These are phyloP conservation scores for Goniozus legneri DNA, from an alignment of 1,140 invertebrate genomes.

Conservation along the genomic window DNA sequence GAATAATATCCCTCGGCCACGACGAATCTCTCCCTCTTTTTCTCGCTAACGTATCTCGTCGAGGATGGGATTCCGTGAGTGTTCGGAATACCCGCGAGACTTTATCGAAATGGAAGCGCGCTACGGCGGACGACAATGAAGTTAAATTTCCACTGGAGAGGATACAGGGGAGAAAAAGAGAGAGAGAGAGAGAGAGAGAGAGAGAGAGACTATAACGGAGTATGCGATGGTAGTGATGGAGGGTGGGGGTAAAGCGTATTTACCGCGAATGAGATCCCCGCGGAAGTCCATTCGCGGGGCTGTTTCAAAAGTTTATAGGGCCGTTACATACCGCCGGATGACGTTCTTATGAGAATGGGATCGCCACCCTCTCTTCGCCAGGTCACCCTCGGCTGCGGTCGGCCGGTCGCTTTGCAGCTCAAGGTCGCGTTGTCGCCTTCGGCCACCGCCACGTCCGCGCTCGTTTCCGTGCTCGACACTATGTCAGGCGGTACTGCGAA, in stretches of 20 bases:
- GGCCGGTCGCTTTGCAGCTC: conserved; percentile 73
- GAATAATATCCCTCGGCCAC: neutral
- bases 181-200: neutral
- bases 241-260: neutral
- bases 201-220: neutral
- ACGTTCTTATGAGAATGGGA: conserved; percentile 64
- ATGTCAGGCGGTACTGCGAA: conserved; percentile 71
- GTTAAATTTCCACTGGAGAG: neutral
- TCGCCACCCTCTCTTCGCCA: conserved; percentile 71
- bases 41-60: neutral
- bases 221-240: no score
- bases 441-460: conserved; percentile 70
- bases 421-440: conserved; percentile 80
- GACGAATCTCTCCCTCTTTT: neutral
- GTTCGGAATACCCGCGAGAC: neutral
- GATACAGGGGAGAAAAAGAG: neutral
- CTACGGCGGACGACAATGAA: neutral
- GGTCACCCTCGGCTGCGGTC: conserved; percentile 67
- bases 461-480: conserved; percentile 64
- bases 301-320: neutral
- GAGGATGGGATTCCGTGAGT: neutral
- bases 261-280: neutral
- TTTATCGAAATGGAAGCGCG: neutral
- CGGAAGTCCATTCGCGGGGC: neutral
- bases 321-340: conserved; percentile 29